Evolutionary conservation across 2,888 invertebrate species (phyloP).

Genomic region (Sipha maydis): DNA sequence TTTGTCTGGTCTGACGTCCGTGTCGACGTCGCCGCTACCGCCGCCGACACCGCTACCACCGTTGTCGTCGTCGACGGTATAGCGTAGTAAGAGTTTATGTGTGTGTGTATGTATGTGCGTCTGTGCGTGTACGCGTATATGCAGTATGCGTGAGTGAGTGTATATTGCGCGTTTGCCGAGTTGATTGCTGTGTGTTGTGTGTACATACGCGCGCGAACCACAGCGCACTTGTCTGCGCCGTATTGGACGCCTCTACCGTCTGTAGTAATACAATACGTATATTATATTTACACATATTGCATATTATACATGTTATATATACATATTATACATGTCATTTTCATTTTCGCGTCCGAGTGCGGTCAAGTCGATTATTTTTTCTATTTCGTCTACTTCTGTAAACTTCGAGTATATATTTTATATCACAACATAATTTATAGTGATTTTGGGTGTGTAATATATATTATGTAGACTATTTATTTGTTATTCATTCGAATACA

Average conservation of each 20-base stretch:
- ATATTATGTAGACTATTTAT: neutral
- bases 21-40: slow-evolving; percentile 32
- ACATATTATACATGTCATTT: neutral
- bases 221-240: slow-evolving; percentile 49
- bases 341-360: neutral
- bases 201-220: slow-evolving; percentile 24
- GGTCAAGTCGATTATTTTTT: neutral
- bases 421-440: neutral
- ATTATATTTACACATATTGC: neutral
- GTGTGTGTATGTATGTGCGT: neutral
- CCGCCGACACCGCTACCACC: neutral
- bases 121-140: neutral
- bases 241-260: slow-evolving; percentile 12
- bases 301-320: neutral
- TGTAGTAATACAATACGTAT: slow-evolving; percentile 37
- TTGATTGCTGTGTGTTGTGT: slow-evolving; percentile 56
- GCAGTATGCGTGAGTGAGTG: neutral
- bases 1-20: slow-evolving; percentile 61
- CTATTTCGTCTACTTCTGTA: neutral
- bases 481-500: neutral
- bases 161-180: slow-evolving; percentile 61
- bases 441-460: neutral
- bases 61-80: neutral
- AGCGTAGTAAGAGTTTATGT: neutral
- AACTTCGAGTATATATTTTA: neutral